Conservation (phyloP, 1,140 invertebrate species). For the Capitella teleta region DNA sequence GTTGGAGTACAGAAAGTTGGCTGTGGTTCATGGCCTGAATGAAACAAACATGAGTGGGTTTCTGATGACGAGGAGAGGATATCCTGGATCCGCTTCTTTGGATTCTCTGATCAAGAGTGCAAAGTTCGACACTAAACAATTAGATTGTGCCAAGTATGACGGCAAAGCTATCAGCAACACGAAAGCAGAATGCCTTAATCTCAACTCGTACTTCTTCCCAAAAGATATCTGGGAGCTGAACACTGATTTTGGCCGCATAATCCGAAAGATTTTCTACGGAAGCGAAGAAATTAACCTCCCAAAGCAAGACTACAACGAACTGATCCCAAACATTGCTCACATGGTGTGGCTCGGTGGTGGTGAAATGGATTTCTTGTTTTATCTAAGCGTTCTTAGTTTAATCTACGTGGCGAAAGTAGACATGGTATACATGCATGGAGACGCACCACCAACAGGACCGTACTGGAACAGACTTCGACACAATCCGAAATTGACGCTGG, state of each 20-base stretch:
- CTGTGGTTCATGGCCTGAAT: conserved; percentile 4
- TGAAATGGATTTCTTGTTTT: conserved; percentile 13
- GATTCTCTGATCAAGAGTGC: not conserved
- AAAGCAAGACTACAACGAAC: conserved; percentile 3
- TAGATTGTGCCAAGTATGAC: conserved; percentile 4
- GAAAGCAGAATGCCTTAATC: not conserved
- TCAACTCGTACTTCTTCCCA: conserved; percentile 4
- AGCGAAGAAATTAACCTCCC: conserved; percentile 3
- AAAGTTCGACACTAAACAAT: not conserved
- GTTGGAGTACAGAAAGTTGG: not conserved
- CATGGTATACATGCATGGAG: conserved; percentile 11
- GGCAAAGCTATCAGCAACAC: too few species aligned
- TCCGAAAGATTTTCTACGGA: conserved; percentile 9
- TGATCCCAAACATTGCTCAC: conserved; percentile 14
- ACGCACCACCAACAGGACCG: conserved; percentile 11
- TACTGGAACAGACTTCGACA: conserved; percentile 12
- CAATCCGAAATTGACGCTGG: conserved; percentile 5
- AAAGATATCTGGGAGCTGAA: conserved; percentile 14
- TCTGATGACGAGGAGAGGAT: conserved; percentile 2
- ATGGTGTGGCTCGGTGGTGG: conserved; percentile 15
- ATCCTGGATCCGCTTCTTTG: not conserved
- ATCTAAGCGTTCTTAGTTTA: conserved; percentile 13
- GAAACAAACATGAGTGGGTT: not conserved
- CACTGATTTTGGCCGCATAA: conserved; percentile 7
- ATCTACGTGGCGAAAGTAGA: conserved; percentile 14